Base-by-base conservation (phyloP, 2,113 vertebrate species). In the Macrotis lagotis region DNA sequence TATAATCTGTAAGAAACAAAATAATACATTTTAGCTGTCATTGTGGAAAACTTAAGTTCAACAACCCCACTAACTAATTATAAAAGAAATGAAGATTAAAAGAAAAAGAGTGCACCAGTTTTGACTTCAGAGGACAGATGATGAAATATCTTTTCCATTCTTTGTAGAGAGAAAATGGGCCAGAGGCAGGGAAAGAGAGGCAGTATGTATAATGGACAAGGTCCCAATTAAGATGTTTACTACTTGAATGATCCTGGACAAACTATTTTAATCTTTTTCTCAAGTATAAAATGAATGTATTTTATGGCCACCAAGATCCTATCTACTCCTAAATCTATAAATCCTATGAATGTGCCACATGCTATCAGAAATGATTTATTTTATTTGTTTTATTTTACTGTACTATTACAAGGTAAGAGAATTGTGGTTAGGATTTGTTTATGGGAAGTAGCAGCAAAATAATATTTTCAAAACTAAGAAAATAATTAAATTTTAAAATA, bases 1-100 rank as follows among this genome's bases (percentile, higher is more conserved):
- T 94, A 99, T 98, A 50, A 99, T 98, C 99, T 99, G 98, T 44
- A 91, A 95, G 91, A 59, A 93, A 94, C 0, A 97, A 95, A 96
- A 92, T 8, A 28, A 83, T 92, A 96, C 0, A 96, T 48, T 92
- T 52, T 83, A 22, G 66, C 93, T 91, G 28, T 97, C 89, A 96
- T 49, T 83, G 92, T 0, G 93, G 47, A 96, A 10, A 96, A 95
- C 50, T 92, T 28, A 93, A 95, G 55, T 91, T 94, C 7, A 92
- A 90, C 22, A 50, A 48, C 12, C 25, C 19, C 47, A 90, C 48
- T 28, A 48, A 50, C 47, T n/a, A n/a, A n/a, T n/a, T n/a, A 90
- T 31, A 25, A 90, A 28, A 10, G 51, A 9, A n/a, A 96, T 37
- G 31, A 92, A 92, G 24, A 83, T 24, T 16, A 95, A 95, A 0